Percentiles rank a stretch among this genome's conserved stretches.
These are phyloP conservation scores for Porites lutea DNA, from an alignment of 64 coral and sea anemone genomes.

Conservation along the genomic window DNA sequence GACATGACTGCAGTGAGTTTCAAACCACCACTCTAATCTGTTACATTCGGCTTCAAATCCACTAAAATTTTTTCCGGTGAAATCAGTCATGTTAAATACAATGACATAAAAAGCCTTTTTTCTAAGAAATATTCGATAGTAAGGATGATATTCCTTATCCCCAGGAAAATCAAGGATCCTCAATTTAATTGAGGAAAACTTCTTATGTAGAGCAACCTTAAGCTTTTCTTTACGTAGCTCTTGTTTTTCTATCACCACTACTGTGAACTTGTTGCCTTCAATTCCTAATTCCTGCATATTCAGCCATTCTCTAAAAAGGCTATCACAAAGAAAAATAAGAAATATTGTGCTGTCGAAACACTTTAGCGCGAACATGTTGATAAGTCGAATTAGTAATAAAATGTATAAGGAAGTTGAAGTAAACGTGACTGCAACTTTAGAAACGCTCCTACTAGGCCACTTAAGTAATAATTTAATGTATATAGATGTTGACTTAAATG, in stretches of 20 bases:
- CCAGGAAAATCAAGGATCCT: slow-evolving; percentile 80
- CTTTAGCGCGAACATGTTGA: no score
- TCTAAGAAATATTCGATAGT: slow-evolving; percentile 73
- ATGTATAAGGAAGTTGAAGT: no score
- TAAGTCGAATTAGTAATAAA: no score
- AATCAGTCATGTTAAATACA: slow-evolving; percentile 65
- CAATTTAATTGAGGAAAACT: slow-evolving; percentile 50
- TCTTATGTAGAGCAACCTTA: slow-evolving; percentile 5
- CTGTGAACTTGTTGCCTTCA: background rate
- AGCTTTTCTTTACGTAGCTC: slow-evolving; percentile 1
- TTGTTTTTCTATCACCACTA: slow-evolving; percentile 34
- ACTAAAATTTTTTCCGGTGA: slow-evolving; percentile 19
- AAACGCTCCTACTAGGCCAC: no score
- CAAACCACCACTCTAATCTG: slow-evolving; percentile 59
- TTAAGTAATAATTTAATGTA: no score
- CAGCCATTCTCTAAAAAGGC: background rate
- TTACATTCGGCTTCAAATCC: background rate
- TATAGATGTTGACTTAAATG: no score
- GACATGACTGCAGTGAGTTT: slow-evolving; percentile 56
- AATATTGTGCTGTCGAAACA: background rate
- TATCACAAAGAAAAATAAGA: background rate
- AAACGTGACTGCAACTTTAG: no score
- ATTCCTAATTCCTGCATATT: background rate
- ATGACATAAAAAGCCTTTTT: slow-evolving; percentile 54
- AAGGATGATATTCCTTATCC: slow-evolving; percentile 72